A percentile compares a stretch with the other conserved stretches of the same genome.
phyloP scores from a whole-genome alignment of 1,140 invertebrate genomes.

The Harlomillsia oculata region DNA sequence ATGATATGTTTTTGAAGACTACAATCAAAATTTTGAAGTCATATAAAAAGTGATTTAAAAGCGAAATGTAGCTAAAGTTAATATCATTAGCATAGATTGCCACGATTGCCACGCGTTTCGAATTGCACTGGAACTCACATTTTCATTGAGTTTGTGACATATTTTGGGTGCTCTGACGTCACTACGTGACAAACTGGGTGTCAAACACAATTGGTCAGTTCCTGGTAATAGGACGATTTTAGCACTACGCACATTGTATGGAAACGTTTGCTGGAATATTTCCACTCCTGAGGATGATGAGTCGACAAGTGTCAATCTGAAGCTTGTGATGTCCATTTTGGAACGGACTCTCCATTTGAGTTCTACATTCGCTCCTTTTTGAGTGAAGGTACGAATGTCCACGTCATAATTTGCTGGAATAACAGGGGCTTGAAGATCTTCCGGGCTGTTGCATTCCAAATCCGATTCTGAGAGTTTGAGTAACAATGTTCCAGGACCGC shows the following conservation, averaged over 20 bases:
- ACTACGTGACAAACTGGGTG: slow-evolving; percentile 4
- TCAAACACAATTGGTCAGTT: slow-evolving; percentile 7
- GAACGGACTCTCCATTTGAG: slow-evolving; percentile 32
- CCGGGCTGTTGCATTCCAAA: slow-evolving; percentile 20
- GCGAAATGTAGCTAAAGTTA: no score
- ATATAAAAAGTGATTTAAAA: no score
- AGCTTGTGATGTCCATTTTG: slow-evolving; percentile 31
- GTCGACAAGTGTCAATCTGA: slow-evolving; percentile 13
- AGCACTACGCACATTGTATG: slow-evolving; percentile 22
- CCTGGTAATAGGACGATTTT: slow-evolving; percentile 8
- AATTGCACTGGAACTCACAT: not conserved
- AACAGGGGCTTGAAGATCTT: slow-evolving; percentile 26
- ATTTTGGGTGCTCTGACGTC: slow-evolving; percentile 7
- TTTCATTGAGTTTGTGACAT: no score
- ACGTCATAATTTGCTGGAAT: slow-evolving; percentile 28
- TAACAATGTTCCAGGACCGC: slow-evolving; percentile 5
- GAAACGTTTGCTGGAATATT: slow-evolving; percentile 2
- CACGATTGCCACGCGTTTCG: not conserved
- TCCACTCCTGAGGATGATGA: not conserved
- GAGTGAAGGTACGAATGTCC: slow-evolving; percentile 19
- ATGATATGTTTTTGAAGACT: no score
- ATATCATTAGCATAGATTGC: no score
- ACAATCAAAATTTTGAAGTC: no score
- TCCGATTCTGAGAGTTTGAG: slow-evolving; percentile 18
- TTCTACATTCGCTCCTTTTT: slow-evolving; percentile 9